Conservation (phyloP, 2,888 invertebrate genomes). For the Leucozona laternaria region DNA sequence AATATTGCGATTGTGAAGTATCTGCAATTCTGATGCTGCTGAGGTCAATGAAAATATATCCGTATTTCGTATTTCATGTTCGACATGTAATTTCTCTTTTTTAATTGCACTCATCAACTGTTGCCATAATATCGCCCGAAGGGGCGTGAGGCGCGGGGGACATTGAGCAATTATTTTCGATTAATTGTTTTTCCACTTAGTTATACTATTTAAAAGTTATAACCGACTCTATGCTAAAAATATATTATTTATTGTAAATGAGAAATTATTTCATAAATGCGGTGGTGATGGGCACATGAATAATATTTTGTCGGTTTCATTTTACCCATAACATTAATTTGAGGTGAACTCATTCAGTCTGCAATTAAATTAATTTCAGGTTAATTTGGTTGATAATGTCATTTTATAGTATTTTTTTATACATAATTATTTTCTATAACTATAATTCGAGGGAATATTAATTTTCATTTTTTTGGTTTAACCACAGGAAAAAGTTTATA, state of each 20-base stretch:
- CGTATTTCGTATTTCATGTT: constrained; percentile 41
- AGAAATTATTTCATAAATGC: constrained; percentile 47
- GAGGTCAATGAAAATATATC: constrained; percentile 50
- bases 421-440: neutral
- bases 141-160: neutral
- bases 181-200: constrained; percentile 1
- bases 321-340: constrained; percentile 46
- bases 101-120: constrained; percentile 72
- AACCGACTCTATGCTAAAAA: neutral
- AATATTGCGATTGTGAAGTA: constrained; percentile 16
- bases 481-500: neutral
- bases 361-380: constrained; percentile 59
- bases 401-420: constrained; percentile 19
- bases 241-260: constrained; percentile 63
- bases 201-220: neutral
- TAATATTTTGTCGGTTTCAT: constrained; percentile 47
- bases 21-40: constrained; percentile 25
- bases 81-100: constrained; percentile 64
- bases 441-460: neutral
- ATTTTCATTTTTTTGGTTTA: constrained; percentile 17
- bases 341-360: constrained; percentile 53
- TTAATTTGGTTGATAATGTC: constrained; percentile 69
- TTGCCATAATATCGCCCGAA: constrained; percentile 28
- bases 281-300: constrained; percentile 27
- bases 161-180: constrained; percentile 10